Base-by-base conservation (phyloP, 1,140 invertebrate species). In the Drosophila setifemur region DNA sequence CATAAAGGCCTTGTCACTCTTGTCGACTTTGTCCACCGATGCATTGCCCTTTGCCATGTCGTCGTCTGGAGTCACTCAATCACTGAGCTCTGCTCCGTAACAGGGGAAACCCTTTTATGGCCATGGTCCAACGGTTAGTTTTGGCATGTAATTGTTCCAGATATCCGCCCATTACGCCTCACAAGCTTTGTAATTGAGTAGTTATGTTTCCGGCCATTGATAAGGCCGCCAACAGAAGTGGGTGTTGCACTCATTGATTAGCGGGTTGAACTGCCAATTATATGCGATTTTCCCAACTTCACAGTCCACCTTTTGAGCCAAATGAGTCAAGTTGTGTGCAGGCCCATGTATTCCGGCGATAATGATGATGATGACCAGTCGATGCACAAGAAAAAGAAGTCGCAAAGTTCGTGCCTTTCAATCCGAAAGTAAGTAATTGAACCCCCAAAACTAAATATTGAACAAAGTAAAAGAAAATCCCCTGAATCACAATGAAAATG, bases 181-280 rank as follows among this genome's bases (percentile, higher is more conserved):
- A 78, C 79, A 74, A 61, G 31, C 9, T 11, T 19, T 72, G 47
- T 79, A 86, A 83, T 83, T 79, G 70, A 83, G 66, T 79, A 61
- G 55, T 86, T 86, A 67, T 86, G 79, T 75, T 79, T 66, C 14
- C 19, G 43, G 28, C 18, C 29, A 35, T 37, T 42, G 74, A 85
- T 83, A 71, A 79, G 60, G 40, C 14, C 14, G 44, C 16, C 48
- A 33, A 49, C 35, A 72, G 12, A 71, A 58, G 73, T 47, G 57
- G 25, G 43, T 43, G 54, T 26, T 37, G 14, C 8, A 26, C 43
- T 25, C 76, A 75, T 58, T 81, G 71, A 82, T 75, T 81, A 79
- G 67, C 43, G 14, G 23, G 11, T 49, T 9, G 37, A 48, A 49
- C 57, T 42, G 39, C 58, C 64, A 85, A 85, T 78, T 75, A 63